These are phyloP conservation scores for Bilobella aurantiaca DNA, from an alignment of 1,140 invertebrate species.

Conservation along the genomic window DNA sequence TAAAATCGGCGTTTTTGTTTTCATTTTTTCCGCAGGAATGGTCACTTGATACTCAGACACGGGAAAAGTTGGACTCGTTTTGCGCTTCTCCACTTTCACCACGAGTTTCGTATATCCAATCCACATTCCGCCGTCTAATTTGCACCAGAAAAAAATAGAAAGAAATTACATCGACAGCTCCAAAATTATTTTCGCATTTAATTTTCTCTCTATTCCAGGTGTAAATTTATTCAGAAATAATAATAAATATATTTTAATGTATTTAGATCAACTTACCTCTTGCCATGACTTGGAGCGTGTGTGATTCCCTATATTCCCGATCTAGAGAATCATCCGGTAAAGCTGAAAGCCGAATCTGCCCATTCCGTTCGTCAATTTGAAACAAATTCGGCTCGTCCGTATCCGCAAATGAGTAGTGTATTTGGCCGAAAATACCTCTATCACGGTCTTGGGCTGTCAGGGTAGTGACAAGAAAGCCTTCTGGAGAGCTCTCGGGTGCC, in stretches of 20 bases:
- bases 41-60: slow-evolving; percentile 31
- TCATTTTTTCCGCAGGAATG: slow-evolving; percentile 25
- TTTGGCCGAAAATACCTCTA: slow-evolving; percentile 62
- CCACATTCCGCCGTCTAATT: slow-evolving; percentile 30
- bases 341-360: slow-evolving; percentile 37
- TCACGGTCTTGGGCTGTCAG: slow-evolving; percentile 67
- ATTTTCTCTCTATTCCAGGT: too few species aligned
- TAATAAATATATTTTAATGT: neutral
- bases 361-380: slow-evolving; percentile 57
- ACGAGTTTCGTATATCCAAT: slow-evolving; percentile 33
- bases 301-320: slow-evolving; percentile 26
- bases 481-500: slow-evolving; percentile 42
- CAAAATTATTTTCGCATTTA: too few species aligned
- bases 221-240: too few species aligned
- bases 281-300: slow-evolving; percentile 29
- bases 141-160: neutral
- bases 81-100: slow-evolving; percentile 27
- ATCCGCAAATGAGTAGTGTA: slow-evolving; percentile 71
- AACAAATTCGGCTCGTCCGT: slow-evolving; percentile 62
- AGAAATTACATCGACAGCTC: neutral
- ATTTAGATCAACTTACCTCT: neutral
- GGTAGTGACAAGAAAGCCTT: slow-evolving; percentile 40
- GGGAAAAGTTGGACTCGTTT: slow-evolving; percentile 16
- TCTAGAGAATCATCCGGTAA: slow-evolving; percentile 25
- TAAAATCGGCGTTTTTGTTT: slow-evolving; percentile 30